Evolutionary conservation across 30 jellyfish, hydroid and myxozoan species (phyloP).

Genomic region (Clytia hemisphaerica): DNA sequence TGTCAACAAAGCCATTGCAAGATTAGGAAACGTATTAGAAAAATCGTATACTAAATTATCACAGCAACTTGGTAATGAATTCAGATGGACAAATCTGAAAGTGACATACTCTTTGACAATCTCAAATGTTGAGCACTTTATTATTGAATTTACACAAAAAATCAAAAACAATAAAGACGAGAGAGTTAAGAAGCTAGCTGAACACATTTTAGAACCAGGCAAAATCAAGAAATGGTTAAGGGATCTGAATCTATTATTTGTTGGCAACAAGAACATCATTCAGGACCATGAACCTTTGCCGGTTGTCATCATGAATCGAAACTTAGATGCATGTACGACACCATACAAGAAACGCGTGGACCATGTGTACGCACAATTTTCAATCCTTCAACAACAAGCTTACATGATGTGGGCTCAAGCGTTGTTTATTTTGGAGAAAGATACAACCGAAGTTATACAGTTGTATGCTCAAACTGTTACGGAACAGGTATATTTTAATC

Average conservation of each 20-base stretch:
- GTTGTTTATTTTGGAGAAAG: conserved; percentile 6
- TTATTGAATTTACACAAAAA: too few species aligned
- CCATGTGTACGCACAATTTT: conserved; percentile 23
- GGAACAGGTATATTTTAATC: conserved; percentile 6
- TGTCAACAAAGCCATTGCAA: conserved; percentile 26
- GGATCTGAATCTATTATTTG: conserved; percentile 19
- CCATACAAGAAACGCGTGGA: conserved; percentile 21
- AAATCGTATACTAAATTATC: conserved; percentile 1
- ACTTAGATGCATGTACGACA: conserved; percentile 8
- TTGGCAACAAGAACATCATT: conserved; percentile 18
- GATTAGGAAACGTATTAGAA: conserved; percentile 6
- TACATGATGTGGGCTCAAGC: conserved; percentile 46
- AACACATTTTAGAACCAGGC: conserved; percentile 9
- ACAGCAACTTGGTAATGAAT: not conserved
- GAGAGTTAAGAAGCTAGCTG: conserved; percentile 28
- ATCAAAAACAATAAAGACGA: not conserved
- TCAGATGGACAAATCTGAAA: conserved; percentile 24
- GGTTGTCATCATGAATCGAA: conserved; percentile 6
- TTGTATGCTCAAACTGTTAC: conserved; percentile 4
- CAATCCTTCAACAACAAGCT: conserved; percentile 33
- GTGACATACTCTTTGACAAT: conserved; percentile 22
- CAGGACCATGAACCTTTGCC: conserved; percentile 20
- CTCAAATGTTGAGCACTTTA: too few species aligned
- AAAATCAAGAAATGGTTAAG: conserved; percentile 37
- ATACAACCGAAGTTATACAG: not conserved